A percentile compares a stretch with the other conserved stretches of the same genome.
Evolutionary conservation across 1,140 invertebrate species (phyloP).

Genomic region (Habropoda laboriosa): DNA sequence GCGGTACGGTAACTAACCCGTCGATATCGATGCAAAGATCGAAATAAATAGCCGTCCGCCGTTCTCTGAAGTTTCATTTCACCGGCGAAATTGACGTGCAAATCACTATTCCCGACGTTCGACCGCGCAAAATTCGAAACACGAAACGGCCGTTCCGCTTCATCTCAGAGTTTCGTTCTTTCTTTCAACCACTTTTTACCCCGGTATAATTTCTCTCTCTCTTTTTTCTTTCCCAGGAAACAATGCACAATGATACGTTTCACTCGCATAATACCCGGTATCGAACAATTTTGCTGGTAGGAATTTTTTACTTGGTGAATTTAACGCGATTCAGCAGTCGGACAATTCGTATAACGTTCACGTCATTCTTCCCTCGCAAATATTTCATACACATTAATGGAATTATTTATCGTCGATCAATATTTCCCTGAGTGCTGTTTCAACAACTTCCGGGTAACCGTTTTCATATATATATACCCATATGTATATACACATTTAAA

Average conservation of each 20-base stretch:
- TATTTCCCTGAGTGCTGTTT: background rate
- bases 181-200: background rate
- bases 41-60: slow-evolving; percentile 25
- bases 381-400: background rate
- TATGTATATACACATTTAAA: background rate
- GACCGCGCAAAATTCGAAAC: background rate
- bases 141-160: background rate
- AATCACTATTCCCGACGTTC: background rate
- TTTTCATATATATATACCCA: background rate
- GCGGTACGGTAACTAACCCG: slow-evolving; percentile 31
- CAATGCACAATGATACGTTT: background rate
- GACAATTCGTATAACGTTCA: background rate
- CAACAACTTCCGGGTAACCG: background rate
- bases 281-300: background rate
- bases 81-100: background rate
- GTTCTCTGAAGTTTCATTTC: background rate
- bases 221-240: background rate
- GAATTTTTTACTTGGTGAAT: background rate
- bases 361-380: background rate
- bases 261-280: background rate
- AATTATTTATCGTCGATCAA: slow-evolving; percentile 30
- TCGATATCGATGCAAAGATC: slow-evolving; percentile 24
- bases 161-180: too few species aligned
- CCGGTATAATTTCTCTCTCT: background rate
- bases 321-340: background rate